Evolutionary conservation across 2,888 invertebrate genomes (phyloP).

Genomic region (Scrobipalpa costella): DNA sequence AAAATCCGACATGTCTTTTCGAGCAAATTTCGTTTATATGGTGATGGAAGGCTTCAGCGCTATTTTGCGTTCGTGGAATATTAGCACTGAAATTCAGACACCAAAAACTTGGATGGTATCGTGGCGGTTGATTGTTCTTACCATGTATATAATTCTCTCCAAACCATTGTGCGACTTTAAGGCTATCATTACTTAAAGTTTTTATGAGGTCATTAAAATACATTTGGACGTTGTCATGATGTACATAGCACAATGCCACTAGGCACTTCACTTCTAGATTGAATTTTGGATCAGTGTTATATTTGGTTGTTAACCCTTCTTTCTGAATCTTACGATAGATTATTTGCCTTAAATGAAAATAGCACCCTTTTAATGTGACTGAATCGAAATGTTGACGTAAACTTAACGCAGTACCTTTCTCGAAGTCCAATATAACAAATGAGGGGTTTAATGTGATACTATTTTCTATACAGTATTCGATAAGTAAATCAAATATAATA

Average conservation of each 20-base stretch:
- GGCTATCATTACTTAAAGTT: slow-evolving; percentile 23
- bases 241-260: slow-evolving; percentile 23
- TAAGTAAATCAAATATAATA: slow-evolving; percentile 27
- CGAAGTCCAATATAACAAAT: slow-evolving; percentile 30
- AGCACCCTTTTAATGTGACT: slow-evolving; percentile 29
- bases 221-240: slow-evolving; percentile 24
- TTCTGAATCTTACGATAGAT: slow-evolving; percentile 29
- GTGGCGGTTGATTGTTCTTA: slow-evolving; percentile 22
- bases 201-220: slow-evolving; percentile 22
- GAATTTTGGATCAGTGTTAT: slow-evolving; percentile 23
- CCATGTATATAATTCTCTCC: slow-evolving; percentile 23
- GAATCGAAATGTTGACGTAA: slow-evolving; percentile 28
- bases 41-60: not conserved
- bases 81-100: not conserved
- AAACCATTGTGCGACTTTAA: too few relatives aligned
- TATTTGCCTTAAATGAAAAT: slow-evolving; percentile 33
- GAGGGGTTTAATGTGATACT: slow-evolving; percentile 20
- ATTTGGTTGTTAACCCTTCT: slow-evolving; percentile 28
- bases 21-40: too few relatives aligned
- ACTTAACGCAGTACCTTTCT: slow-evolving; percentile 29
- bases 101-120: not conserved
- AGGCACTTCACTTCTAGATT: too few relatives aligned
- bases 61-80: too few relatives aligned
- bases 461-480: too few relatives aligned
- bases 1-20: too few relatives aligned